A percentile compares a stretch with the other conserved stretches of the same genome.
Evolutionary conservation across 2,888 invertebrate genomes (phyloP).

Genomic region (Malacosoma neustria): DNA sequence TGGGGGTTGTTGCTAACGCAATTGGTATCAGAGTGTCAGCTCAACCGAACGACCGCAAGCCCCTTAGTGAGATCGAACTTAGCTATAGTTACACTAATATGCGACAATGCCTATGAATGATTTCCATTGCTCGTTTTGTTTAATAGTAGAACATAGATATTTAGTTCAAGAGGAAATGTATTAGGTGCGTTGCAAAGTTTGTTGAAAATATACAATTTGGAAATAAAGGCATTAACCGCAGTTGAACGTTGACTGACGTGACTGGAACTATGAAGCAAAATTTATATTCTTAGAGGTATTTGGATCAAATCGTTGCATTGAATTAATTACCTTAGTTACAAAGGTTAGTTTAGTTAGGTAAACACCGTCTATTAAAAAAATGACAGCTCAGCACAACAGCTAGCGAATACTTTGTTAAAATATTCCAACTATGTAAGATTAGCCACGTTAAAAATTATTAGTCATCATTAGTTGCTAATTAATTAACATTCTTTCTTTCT

Average conservation of each 20-base stretch:
- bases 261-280: neutral
- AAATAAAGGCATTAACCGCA: neutral
- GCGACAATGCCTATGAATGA: constrained; percentile 1
- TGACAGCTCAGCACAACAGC: too few relatives aligned
- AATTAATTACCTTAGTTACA: too few relatives aligned
- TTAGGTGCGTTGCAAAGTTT: neutral
- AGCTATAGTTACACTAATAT: constrained; percentile 17
- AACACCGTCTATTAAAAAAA: too few relatives aligned
- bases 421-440: too few relatives aligned
- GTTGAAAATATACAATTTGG: neutral
- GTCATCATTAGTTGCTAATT: too few relatives aligned
- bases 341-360: too few relatives aligned
- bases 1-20: constrained; percentile 17
- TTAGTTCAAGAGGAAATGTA: neutral
- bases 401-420: too few relatives aligned
- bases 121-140: neutral
- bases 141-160: neutral
- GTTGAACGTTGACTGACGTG: neutral
- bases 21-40: constrained; percentile 31
- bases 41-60: constrained; percentile 25
- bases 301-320: neutral
- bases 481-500: too few relatives aligned
- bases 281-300: neutral
- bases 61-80: constrained; percentile 21
- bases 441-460: too few relatives aligned